phyloP scores from a whole-genome alignment of 2,797 vertebrate species.

The Miopithecus talapoin region DNA sequence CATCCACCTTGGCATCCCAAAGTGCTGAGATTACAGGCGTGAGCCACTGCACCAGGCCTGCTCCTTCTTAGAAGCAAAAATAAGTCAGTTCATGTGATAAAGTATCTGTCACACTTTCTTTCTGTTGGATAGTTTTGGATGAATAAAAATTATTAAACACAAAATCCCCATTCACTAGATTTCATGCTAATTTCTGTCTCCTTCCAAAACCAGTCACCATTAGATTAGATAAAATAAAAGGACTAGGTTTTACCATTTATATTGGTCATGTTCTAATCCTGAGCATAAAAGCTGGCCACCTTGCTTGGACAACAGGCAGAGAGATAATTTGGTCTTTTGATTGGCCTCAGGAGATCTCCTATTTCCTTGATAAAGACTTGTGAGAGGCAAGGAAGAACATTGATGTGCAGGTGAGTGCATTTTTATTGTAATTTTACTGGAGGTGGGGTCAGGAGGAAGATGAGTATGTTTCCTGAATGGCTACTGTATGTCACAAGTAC shows the following conservation, averaged over 20 bases:
- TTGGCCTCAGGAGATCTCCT: not conserved
- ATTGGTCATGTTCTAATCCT: not conserved
- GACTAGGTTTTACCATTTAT: not conserved
- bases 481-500: not conserved
- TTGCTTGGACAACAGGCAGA: not conserved
- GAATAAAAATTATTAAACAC: slow-evolving; percentile 7
- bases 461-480: not conserved
- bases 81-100: not conserved
- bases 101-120: not conserved
- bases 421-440: not conserved
- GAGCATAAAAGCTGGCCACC: not conserved
- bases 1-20: no score
- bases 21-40: no score
- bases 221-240: not conserved
- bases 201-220: not conserved
- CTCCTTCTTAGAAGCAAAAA: not conserved
- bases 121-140: not conserved
- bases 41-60: not conserved
- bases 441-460: not conserved
- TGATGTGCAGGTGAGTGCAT: not conserved
- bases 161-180: not conserved
- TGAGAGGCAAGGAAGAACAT: not conserved
- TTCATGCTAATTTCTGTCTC: not conserved
- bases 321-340: slow-evolving; percentile 8
- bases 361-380: not conserved